A percentile compares a stretch with the other conserved stretches of the same genome.
Conservation (phyloP, 2,888 invertebrate species). For the Drosophila anomalipes region DNA sequence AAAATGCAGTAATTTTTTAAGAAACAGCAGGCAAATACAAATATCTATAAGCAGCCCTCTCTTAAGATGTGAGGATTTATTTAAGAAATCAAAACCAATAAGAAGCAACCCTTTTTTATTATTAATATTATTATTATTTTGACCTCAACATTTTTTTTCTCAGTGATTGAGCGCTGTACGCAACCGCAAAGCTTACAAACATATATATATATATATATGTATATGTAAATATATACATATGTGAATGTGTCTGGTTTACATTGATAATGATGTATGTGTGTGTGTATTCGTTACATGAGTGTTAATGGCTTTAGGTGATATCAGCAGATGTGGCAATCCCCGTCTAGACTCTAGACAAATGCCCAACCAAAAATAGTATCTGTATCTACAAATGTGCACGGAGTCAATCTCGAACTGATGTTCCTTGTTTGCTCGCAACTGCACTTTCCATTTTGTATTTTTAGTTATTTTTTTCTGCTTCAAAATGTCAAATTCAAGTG, state of each 20-base stretch:
- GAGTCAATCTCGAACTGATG: constrained; percentile 14
- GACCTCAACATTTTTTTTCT: constrained; percentile 17
- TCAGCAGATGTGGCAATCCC: constrained; percentile 39
- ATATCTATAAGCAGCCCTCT: neutral
- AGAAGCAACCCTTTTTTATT: neutral
- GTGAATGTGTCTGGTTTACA: constrained; percentile 55
- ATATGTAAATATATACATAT: constrained; percentile 12
- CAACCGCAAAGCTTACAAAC: constrained; percentile 45
- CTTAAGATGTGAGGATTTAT: neutral
- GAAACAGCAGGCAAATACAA: neutral
- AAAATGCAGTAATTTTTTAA: neutral
- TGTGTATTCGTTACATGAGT: constrained; percentile 4
- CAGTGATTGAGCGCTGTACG: constrained; percentile 43
- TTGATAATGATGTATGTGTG: constrained; percentile 50
- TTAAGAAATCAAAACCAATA: neutral
- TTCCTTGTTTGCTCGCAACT: constrained; percentile 16
- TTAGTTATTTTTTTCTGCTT: constrained; percentile 43
- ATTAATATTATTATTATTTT: neutral
- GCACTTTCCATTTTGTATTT: constrained; percentile 58
- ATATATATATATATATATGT: constrained; percentile 25
- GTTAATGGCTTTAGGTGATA: constrained; percentile 36
- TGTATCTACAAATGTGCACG: neutral
- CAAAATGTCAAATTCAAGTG: constrained; percentile 72
- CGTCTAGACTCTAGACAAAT: constrained; percentile 52
- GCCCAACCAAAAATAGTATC: constrained; percentile 65